Evolutionary conservation across 2,113 vertebrate species (phyloP).

Genomic region (Panurus biarmicus): DNA sequence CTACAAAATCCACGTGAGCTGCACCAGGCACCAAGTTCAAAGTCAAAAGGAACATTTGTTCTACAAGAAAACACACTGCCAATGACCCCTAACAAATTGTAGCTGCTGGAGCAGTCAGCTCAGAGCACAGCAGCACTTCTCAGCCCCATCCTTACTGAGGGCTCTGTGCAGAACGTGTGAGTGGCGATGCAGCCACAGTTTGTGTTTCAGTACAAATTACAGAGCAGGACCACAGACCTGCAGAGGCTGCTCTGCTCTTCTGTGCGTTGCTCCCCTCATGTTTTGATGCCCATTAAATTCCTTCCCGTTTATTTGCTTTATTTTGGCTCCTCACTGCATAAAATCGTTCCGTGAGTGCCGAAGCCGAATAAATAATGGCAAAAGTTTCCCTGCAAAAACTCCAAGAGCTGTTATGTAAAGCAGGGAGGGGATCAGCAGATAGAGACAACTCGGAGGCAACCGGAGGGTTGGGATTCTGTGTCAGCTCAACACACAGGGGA

Average conservation of each 20-base stretch:
- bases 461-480: constrained; percentile 65
- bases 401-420: not conserved
- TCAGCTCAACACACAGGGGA: constrained; percentile 79
- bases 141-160: not conserved
- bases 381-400: not conserved
- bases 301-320: not conserved
- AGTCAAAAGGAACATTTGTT: constrained; percentile 37
- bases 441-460: constrained; percentile 63
- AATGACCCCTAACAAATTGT: not conserved
- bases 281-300: not conserved
- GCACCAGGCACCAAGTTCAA: not conserved
- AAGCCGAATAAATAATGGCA: not conserved
- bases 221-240: not conserved
- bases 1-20: not conserved
- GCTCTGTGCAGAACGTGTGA: not conserved
- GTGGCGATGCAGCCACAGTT: not conserved
- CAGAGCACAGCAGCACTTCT: not conserved
- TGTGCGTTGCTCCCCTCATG: not conserved
- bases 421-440: constrained; percentile 31
- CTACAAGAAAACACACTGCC: constrained; percentile 11
- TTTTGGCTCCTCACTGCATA: not conserved
- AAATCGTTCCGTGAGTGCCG: not conserved
- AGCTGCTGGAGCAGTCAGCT: constrained; percentile 1
- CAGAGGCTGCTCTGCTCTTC: not conserved
- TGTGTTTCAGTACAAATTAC: not conserved